A percentile compares a stretch with the other conserved stretches of the same genome.
Conservation (phyloP, 2,113 vertebrate genomes). For the Andinoacara biseriatus region DNA sequence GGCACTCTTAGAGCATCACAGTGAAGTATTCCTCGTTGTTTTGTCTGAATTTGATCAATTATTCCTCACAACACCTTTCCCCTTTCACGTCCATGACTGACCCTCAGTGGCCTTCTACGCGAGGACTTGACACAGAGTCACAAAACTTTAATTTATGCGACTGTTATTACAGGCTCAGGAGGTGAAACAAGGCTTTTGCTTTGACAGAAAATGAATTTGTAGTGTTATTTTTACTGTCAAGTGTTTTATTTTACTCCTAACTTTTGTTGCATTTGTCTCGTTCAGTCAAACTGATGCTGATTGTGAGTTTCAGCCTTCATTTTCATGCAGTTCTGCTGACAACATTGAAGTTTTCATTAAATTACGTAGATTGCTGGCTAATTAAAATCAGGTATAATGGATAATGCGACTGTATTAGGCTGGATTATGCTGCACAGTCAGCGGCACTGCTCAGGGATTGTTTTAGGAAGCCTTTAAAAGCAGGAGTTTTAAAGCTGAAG, state of each 20-base stretch:
- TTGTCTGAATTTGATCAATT: not conserved
- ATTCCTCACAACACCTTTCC: not conserved
- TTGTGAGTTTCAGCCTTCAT: not conserved
- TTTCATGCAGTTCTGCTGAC: not conserved
- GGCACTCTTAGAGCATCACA: not conserved
- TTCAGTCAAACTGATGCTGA: not conserved
- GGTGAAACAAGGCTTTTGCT: not conserved
- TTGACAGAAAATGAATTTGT: not conserved
- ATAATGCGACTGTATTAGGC: not conserved
- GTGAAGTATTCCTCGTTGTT: not conserved
- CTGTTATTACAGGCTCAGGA: not conserved
- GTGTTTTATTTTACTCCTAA: rapidly evolving
- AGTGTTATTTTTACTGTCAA: not conserved
- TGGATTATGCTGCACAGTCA: not conserved
- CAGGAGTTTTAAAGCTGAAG: not conserved
- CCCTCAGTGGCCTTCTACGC: not conserved
- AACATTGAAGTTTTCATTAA: not conserved
- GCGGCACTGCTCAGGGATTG: not conserved
- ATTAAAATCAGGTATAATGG: not conserved
- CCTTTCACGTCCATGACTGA: not conserved
- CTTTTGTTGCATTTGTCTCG: not conserved
- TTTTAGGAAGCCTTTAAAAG: not conserved
- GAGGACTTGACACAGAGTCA: not conserved
- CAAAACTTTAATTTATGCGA: not conserved
- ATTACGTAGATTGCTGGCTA: not conserved